Evolutionary conservation across 2,113 vertebrate species (phyloP).

Genomic region (Ardeotis arabs): DNA sequence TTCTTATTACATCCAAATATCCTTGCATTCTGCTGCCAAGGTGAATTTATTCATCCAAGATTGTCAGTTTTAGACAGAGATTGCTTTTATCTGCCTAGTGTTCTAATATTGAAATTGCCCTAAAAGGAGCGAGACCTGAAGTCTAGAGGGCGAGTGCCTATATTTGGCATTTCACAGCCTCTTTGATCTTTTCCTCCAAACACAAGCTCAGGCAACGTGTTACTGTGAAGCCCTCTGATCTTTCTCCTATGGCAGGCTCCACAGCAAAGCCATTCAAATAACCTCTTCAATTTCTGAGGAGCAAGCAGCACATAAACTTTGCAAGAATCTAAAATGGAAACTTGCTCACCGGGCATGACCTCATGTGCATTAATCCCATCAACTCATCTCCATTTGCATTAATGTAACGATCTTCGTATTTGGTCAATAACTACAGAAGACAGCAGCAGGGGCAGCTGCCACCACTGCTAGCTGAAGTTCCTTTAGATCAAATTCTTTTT

Average conservation of each 20-base stretch:
- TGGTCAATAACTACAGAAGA: neutral
- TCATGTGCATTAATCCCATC: neutral
- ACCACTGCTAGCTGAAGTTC: neutral
- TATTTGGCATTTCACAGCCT: conserved; percentile 29
- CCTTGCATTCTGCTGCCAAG: conserved; percentile 31
- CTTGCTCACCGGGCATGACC: neutral
- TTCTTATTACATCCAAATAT: conserved; percentile 42
- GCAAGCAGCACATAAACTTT: neutral
- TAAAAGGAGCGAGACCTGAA: conserved; percentile 21
- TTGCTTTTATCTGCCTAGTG: conserved; percentile 51
- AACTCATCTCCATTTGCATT: neutral
- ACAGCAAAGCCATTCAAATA: neutral
- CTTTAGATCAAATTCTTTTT: conserved; percentile 24
- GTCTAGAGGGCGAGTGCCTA: neutral
- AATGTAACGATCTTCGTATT: neutral
- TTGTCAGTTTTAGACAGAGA: conserved; percentile 12
- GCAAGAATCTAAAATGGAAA: neutral
- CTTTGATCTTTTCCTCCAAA: conserved; percentile 40
- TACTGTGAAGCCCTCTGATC: neutral
- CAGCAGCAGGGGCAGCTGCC: neutral
- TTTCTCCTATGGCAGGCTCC: neutral
- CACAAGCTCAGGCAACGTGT: neutral
- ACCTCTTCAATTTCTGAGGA: neutral
- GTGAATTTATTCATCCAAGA: conserved; percentile 42
- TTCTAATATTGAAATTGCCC: conserved; percentile 48